Conservation (phyloP, 2,113 vertebrate genomes). For the Tetrao urogallus region DNA sequence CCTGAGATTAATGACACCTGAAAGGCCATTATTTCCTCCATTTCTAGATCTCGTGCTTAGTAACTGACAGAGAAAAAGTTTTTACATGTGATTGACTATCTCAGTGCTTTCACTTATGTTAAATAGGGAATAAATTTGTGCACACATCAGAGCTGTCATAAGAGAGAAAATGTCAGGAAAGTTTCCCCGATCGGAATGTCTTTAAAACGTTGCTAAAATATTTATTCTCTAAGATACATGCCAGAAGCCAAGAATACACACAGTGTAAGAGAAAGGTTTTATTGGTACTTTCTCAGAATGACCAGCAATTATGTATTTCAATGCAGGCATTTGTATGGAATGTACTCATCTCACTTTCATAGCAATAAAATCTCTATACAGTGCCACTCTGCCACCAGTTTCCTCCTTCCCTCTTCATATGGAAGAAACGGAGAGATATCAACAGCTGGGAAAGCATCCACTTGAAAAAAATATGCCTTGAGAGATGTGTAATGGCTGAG, state of each 20-base stretch:
- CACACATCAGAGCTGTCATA: background rate
- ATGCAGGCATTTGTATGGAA: background rate
- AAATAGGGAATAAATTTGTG: background rate
- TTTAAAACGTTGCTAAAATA: background rate
- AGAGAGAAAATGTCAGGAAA: background rate
- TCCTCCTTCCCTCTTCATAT: conserved; percentile 31
- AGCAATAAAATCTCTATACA: background rate
- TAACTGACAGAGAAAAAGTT: conserved; percentile 20
- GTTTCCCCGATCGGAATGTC: background rate
- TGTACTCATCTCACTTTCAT: background rate
- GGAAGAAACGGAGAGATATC: conserved; percentile 32
- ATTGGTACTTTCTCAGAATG: background rate
- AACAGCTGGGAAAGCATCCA: conserved; percentile 71
- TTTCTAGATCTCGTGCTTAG: conserved; percentile 26
- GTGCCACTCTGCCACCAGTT: background rate
- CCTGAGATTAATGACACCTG: conserved; percentile 50
- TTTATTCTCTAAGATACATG: no score
- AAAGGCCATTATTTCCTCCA: conserved; percentile 46
- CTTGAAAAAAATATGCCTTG: conserved; percentile 62
- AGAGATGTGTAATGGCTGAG: conserved; percentile 65
- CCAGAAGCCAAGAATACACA: background rate
- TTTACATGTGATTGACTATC: conserved; percentile 4
- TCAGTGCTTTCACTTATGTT: conserved; percentile 5
- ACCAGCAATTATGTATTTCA: background rate
- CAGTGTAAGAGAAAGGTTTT: background rate